These are phyloP conservation scores for Heterodera filipjevi DNA, from an alignment of 2,888 invertebrate species.

Conservation along the genomic window DNA sequence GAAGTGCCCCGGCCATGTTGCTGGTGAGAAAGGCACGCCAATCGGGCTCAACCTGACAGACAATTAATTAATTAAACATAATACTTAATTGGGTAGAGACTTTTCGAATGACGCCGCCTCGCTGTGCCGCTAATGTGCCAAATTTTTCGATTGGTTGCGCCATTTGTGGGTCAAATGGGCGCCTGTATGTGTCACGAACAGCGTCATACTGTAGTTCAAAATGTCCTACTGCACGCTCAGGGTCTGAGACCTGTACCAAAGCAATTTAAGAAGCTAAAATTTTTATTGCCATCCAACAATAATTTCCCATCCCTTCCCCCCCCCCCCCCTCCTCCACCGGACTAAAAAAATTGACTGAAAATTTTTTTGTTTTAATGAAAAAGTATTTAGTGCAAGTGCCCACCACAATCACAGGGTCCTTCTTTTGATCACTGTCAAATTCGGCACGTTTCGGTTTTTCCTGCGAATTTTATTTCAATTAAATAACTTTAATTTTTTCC, in stretches of 20 bases:
- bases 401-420: not conserved
- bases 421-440: not conserved
- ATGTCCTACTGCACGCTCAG: not conserved
- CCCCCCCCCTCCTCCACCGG: too few species aligned
- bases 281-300: too few species aligned
- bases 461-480: not conserved
- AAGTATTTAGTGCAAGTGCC: too few species aligned
- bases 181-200: slow-evolving; percentile 5
- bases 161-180: not conserved
- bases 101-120: slow-evolving; percentile 1
- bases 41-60: slow-evolving; percentile 16
- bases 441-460: not conserved
- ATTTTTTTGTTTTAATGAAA: too few species aligned
- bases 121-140: not conserved
- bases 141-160: not conserved
- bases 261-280: too few species aligned
- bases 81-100: not conserved
- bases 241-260: not conserved
- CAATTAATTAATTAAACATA: not conserved
- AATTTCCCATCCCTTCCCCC: too few species aligned
- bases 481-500: not conserved
- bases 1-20: not conserved
- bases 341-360: not conserved
- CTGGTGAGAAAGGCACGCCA: slow-evolving; percentile 18
- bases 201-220: not conserved